phyloP scores from a whole-genome alignment of 1,140 invertebrate species.

The Nasonia giraulti region DNA sequence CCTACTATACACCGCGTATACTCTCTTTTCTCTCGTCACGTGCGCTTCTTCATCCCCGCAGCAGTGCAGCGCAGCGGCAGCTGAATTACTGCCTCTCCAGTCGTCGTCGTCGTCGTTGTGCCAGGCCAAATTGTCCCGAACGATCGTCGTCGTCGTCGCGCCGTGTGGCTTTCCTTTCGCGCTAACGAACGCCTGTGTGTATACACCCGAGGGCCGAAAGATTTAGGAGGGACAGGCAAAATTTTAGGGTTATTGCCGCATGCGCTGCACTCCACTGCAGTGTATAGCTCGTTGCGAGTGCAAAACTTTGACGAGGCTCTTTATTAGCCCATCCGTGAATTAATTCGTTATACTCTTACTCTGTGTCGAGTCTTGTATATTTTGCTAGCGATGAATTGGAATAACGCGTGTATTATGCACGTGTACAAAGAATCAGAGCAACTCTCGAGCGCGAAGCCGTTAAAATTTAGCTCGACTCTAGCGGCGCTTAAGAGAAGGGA shows the following conservation, averaged over 20 bases:
- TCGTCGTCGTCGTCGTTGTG: background rate
- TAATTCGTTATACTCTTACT: background rate
- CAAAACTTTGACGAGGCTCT: background rate
- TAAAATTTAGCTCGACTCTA: constrained; percentile 25
- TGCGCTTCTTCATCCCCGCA: constrained; percentile 20
- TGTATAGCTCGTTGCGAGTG: background rate
- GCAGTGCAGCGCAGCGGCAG: background rate
- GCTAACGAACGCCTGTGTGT: constrained; percentile 17
- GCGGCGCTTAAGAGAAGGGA: background rate
- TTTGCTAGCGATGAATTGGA: no score
- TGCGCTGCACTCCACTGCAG: background rate
- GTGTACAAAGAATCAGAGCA: no score
- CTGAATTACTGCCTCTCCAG: constrained; percentile 11
- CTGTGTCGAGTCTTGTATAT: no score
- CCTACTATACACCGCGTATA: background rate
- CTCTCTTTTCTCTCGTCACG: constrained; percentile 20
- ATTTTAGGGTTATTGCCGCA: background rate
- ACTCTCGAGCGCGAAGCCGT: background rate
- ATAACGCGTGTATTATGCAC: no score
- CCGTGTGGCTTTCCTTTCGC: background rate
- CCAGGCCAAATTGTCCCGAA: constrained; percentile 10
- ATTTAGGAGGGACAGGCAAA: constrained; percentile 12
- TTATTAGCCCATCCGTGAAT: background rate
- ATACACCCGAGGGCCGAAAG: background rate
- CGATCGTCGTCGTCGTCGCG: background rate